phyloP scores from a whole-genome alignment of 2,797 vertebrate genomes.

The Chelon labrosus region DNA sequence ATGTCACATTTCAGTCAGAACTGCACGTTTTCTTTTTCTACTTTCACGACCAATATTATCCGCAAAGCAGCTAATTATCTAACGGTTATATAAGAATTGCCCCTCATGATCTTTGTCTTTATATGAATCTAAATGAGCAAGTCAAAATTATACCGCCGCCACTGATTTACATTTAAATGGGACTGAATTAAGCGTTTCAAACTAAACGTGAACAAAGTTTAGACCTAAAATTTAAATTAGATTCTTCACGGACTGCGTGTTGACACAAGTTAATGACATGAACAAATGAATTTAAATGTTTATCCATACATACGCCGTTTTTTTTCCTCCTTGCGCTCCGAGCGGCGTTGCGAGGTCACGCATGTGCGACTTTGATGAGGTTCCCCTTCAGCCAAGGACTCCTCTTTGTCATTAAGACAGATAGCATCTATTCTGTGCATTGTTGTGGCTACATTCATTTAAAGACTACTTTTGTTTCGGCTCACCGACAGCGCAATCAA shows the following conservation, averaged over 20 bases:
- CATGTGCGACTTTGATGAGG: slow-evolving; percentile 74
- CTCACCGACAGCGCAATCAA: slow-evolving; percentile 70
- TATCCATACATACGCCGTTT: slow-evolving; percentile 35
- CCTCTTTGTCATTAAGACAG: slow-evolving; percentile 76
- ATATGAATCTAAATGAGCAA: slow-evolving; percentile 31
- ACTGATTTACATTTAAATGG: slow-evolving; percentile 74
- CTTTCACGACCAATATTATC: background rate
- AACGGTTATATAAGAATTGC: no score
- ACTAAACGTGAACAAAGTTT: slow-evolving; percentile 7
- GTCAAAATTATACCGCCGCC: slow-evolving; percentile 7
- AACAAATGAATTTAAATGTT: slow-evolving; percentile 52
- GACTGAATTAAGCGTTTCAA: slow-evolving; percentile 57
- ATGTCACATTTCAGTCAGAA: slow-evolving; percentile 18
- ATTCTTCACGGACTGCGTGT: background rate
- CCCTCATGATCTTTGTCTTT: slow-evolving; percentile 2
- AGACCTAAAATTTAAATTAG: slow-evolving; percentile 1
- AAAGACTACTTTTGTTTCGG: slow-evolving; percentile 78
- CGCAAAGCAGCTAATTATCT: background rate
- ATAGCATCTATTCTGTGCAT: slow-evolving; percentile 74
- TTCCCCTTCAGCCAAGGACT: slow-evolving; percentile 76
- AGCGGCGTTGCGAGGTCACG: slow-evolving; percentile 57
- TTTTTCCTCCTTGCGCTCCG: slow-evolving; percentile 16
- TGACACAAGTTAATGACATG: slow-evolving; percentile 38
- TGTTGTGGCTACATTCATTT: slow-evolving; percentile 68
- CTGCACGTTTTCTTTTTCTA: slow-evolving; percentile 11